These are phyloP conservation scores for Ceratina australensis DNA, from an alignment of 1,140 invertebrate species.

Conservation along the genomic window DNA sequence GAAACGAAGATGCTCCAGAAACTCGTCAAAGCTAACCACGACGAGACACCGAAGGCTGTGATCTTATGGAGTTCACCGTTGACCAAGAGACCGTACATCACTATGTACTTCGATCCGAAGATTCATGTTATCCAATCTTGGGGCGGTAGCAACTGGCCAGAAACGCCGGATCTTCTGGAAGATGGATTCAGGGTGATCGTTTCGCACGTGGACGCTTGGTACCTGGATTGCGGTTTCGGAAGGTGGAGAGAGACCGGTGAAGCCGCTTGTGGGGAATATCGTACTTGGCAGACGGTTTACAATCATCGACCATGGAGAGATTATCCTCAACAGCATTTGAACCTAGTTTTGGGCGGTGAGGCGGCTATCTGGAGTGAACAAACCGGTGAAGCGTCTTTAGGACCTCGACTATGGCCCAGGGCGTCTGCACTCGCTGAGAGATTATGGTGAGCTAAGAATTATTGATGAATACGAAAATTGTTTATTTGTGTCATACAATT, in stretches of 20 bases:
- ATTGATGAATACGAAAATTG: too few relatives aligned
- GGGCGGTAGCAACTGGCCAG: slow-evolving; percentile 88
- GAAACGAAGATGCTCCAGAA: slow-evolving; percentile 83
- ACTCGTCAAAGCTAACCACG: slow-evolving; percentile 84
- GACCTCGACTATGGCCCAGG: slow-evolving; percentile 86
- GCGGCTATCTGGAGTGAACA: slow-evolving; percentile 88
- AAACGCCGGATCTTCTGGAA: slow-evolving; percentile 86
- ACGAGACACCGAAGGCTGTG: slow-evolving; percentile 82
- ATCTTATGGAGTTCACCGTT: slow-evolving; percentile 90
- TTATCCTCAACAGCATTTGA: slow-evolving; percentile 72
- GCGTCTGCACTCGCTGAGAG: slow-evolving; percentile 84
- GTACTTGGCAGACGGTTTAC: slow-evolving; percentile 91
- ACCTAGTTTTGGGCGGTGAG: slow-evolving; percentile 83
- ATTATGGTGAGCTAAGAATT: slow-evolving; percentile 73
- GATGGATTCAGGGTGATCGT: slow-evolving; percentile 88
- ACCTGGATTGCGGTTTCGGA: slow-evolving; percentile 91
- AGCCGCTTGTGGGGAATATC: slow-evolving; percentile 89
- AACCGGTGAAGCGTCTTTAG: slow-evolving; percentile 81
- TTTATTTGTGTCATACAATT: too few relatives aligned
- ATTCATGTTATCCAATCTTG: slow-evolving; percentile 84
- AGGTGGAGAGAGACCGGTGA: slow-evolving; percentile 86
- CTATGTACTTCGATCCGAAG: slow-evolving; percentile 82
- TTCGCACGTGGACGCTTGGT: slow-evolving; percentile 92
- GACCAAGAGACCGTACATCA: slow-evolving; percentile 85
- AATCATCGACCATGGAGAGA: slow-evolving; percentile 88